Percentiles rank a stretch among this genome's conserved stretches.
Evolutionary conservation across 2,113 vertebrate species (phyloP).

Genomic region (Nothoprocta perdicaria): DNA sequence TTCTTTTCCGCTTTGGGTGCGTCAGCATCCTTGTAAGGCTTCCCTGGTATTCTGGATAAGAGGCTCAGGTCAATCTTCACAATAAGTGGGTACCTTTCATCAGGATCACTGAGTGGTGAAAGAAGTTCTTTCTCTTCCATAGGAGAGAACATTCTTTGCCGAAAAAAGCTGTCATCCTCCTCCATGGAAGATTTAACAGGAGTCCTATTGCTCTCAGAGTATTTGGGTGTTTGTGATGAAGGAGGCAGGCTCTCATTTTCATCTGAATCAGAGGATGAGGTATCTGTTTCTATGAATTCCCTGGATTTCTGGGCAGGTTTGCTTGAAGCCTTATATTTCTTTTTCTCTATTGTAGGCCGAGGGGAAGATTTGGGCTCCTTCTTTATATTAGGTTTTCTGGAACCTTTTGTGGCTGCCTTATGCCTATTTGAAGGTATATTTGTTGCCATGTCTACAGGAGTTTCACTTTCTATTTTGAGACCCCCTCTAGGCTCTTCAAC

Average conservation of each 20-base stretch:
- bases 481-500: conserved; percentile 92
- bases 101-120: conserved; percentile 94
- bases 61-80: conserved; percentile 98
- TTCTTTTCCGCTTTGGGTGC: conserved; percentile 90
- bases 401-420: conserved; percentile 94
- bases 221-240: conserved; percentile 95
- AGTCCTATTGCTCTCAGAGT: conserved; percentile 93
- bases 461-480: conserved; percentile 94
- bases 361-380: conserved; percentile 94
- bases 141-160: conserved; percentile 91
- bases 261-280: conserved; percentile 95
- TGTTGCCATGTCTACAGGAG: conserved; percentile 87
- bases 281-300: conserved; percentile 95
- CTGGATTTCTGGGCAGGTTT: conserved; percentile 93
- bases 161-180: conserved; percentile 86
- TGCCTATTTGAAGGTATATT: conserved; percentile 86
- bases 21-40: conserved; percentile 88
- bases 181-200: conserved; percentile 86
- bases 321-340: conserved; percentile 88
- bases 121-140: conserved; percentile 96
- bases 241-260: conserved; percentile 96
- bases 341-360: conserved; percentile 87
- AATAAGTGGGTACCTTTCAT: conserved; percentile 90
- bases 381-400: conserved; percentile 92
- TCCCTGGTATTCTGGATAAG: conserved; percentile 91